Conservation (phyloP, 2,888 invertebrate species). For the Conomelus anceps region DNA sequence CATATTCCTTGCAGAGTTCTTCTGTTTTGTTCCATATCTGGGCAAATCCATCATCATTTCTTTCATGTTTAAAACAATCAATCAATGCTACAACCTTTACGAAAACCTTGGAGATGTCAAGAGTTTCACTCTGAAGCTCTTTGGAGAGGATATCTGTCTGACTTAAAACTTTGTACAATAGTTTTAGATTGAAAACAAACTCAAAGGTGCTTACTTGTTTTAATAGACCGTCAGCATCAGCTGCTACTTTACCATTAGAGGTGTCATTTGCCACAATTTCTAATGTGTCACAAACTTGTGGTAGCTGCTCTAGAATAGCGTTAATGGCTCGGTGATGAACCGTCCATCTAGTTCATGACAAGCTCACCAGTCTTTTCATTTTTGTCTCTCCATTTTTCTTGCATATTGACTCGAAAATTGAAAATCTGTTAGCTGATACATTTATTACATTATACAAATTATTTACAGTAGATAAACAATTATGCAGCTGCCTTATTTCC, state of each 20-base stretch:
- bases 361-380: not conserved
- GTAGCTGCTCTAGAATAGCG: not conserved
- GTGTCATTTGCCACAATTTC: not conserved
- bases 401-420: too few species aligned
- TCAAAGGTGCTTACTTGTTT: not conserved
- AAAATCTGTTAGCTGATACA: not conserved
- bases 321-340: not conserved
- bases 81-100: not conserved
- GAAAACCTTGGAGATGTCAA: not conserved
- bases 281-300: not conserved
- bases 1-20: not conserved
- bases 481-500: not conserved
- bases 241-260: not conserved
- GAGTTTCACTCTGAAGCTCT: not conserved
- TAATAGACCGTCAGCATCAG: not conserved
- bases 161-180: not conserved
- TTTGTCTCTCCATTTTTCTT: too few species aligned
- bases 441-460: not conserved
- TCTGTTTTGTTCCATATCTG: not conserved
- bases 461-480: not conserved
- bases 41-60: not conserved
- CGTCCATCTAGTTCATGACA: not conserved
- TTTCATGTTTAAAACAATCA: not conserved
- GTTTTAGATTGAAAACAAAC: not conserved
- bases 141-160: not conserved